A percentile compares a stretch with the other conserved stretches of the same genome.
These are phyloP conservation scores for Gasterosteus aculeatus DNA, from an alignment of 2,113 vertebrate genomes.

Conservation along the genomic window DNA sequence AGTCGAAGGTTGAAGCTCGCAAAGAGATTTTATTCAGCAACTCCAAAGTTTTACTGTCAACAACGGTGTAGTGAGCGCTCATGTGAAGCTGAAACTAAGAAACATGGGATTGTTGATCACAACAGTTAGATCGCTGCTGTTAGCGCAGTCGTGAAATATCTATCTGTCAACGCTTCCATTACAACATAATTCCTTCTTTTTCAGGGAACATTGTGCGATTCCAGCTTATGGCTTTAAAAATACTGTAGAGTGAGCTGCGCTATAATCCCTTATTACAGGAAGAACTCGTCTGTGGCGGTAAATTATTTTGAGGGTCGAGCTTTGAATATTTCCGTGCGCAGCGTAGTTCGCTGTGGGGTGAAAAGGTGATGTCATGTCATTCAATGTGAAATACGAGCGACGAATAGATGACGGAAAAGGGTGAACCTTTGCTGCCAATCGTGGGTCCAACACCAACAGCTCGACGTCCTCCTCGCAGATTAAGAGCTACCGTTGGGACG, in stretches of 20 bases:
- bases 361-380: slow-evolving; percentile 29
- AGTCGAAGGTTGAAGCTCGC: slow-evolving; percentile 15
- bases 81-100: slow-evolving; percentile 29
- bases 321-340: slow-evolving; percentile 41
- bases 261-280: slow-evolving; percentile 44
- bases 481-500: not conserved
- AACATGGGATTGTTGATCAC: slow-evolving; percentile 10
- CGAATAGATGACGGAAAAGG: slow-evolving; percentile 1
- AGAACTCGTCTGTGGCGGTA: slow-evolving; percentile 25
- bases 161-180: slow-evolving; percentile 19
- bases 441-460: not conserved
- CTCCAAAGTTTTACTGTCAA: slow-evolving; percentile 12
- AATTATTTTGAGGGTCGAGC: slow-evolving; percentile 48
- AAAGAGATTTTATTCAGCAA: not conserved
- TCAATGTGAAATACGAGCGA: slow-evolving; percentile 35
- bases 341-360: slow-evolving; percentile 16
- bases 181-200: slow-evolving; percentile 17
- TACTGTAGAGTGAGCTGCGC: slow-evolving; percentile 18
- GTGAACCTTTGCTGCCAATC: slow-evolving; percentile 26
- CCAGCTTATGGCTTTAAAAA: slow-evolving; percentile 43
- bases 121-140: slow-evolving; percentile 19
- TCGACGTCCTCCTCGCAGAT: not conserved
- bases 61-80: not conserved
- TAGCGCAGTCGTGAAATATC: slow-evolving; percentile 5
- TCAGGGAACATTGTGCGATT: slow-evolving; percentile 34